Conservation (phyloP, 2,797 vertebrate species). For the Pipistrellus pipistrellus region DNA sequence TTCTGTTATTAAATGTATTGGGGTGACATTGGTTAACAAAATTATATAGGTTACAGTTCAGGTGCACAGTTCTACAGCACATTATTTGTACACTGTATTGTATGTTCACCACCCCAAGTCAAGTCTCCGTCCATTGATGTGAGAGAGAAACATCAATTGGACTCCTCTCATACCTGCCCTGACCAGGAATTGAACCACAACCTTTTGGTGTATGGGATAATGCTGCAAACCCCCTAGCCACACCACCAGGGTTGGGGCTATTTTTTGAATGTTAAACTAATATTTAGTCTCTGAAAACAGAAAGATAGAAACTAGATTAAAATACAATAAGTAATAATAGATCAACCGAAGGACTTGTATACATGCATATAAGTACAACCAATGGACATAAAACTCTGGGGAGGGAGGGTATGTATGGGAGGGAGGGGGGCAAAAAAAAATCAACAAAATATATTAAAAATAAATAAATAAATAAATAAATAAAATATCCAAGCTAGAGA, state of each 20-base stretch:
- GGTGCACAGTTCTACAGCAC: background rate
- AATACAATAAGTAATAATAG: too few species aligned
- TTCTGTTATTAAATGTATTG: background rate
- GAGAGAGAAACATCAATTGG: background rate
- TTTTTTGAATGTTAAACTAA: background rate
- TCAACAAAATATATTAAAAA: too few species aligned
- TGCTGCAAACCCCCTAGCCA: background rate
- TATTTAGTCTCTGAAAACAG: background rate
- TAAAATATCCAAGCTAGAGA: conserved; percentile 1
- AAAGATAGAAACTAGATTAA: conserved; percentile 28
- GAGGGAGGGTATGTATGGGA: too few species aligned
- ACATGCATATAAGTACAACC: too few species aligned
- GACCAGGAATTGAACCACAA: background rate
- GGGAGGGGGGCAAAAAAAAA: too few species aligned
- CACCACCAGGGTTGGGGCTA: background rate
- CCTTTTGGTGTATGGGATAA: background rate
- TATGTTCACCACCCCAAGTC: background rate
- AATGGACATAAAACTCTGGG: too few species aligned
- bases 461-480: background rate
- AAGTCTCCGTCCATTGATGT: background rate
- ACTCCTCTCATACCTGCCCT: background rate
- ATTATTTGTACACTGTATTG: background rate
- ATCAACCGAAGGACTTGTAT: too few species aligned
- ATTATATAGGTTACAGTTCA: background rate
- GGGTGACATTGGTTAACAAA: background rate